A percentile compares a stretch with the other conserved stretches of the same genome.
Conservation (phyloP, 2,113 vertebrate genomes). For the Chamaetylas fuelleborni region DNA sequence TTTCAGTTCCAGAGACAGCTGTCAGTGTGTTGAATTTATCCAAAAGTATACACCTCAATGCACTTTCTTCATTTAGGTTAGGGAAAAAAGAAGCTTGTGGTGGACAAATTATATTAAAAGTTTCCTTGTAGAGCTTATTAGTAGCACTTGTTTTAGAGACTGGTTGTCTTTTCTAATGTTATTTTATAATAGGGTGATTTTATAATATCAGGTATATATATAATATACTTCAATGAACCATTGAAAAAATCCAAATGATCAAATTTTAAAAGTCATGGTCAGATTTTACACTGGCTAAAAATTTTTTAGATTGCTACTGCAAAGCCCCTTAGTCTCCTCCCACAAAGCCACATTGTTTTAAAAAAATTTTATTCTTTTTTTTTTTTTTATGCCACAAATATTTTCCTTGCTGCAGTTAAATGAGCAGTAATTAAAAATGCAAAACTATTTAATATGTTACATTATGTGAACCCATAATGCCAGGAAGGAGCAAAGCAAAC, state of each 20-base stretch:
- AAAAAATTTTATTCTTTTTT: not conserved
- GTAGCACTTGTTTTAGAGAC: not conserved
- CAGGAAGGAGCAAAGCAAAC: not conserved
- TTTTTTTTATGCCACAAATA: not conserved
- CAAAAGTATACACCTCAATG: not conserved
- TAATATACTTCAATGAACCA: not conserved
- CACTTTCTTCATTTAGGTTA: not conserved
- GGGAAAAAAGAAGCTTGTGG: not conserved
- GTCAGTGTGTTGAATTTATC: not conserved
- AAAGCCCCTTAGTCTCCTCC: not conserved
- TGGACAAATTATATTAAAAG: not conserved
- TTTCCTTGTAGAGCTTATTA: not conserved
- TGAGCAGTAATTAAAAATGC: not conserved
- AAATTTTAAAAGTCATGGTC: not conserved
- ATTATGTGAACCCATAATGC: fast-evolving
- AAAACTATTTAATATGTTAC: not conserved
- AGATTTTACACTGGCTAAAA: not conserved
- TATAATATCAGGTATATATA: not conserved
- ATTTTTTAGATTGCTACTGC: not conserved
- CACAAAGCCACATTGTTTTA: not conserved
- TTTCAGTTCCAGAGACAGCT: not conserved
- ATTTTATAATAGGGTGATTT: not conserved
- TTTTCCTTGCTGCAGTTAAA: not conserved
- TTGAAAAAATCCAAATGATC: not conserved
- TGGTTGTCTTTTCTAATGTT: not conserved